Evolutionary conservation across 2,888 invertebrate genomes (phyloP).

Genomic region (Thecocarcelia acutangulata): DNA sequence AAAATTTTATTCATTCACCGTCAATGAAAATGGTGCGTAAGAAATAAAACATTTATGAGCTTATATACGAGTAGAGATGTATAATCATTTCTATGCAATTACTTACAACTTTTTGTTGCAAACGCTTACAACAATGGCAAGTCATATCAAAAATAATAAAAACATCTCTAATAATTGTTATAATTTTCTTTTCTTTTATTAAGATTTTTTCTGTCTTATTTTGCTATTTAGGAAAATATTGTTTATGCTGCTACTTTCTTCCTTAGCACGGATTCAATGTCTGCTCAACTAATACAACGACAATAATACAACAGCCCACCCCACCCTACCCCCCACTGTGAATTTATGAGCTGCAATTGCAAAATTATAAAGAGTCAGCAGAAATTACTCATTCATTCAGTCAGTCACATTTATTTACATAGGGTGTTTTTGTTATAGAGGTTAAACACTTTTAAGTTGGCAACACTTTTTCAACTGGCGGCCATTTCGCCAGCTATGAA

Average conservation of each 20-base stretch:
- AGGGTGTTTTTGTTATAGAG: too few species aligned
- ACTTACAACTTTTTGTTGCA: constrained; percentile 56
- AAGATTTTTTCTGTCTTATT: constrained; percentile 9
- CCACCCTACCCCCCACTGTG: constrained; percentile 75
- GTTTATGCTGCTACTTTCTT: constrained; percentile 43
- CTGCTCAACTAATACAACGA: not conserved
- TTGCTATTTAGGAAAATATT: constrained; percentile 35
- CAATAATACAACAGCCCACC: not conserved
- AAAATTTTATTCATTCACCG: constrained; percentile 46
- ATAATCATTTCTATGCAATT: constrained; percentile 66
- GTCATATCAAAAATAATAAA: constrained; percentile 54
- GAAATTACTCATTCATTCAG: constrained; percentile 69
- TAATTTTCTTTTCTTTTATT: constrained; percentile 68
- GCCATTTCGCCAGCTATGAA: too few species aligned
- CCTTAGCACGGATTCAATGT: constrained; percentile 3
- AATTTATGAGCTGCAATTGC: constrained; percentile 81
- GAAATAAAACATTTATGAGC: constrained; percentile 34
- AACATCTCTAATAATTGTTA: constrained; percentile 71
- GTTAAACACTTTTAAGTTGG: too few species aligned
- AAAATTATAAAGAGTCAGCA: constrained; percentile 78
- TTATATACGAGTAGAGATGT: constrained; percentile 20
- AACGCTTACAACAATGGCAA: constrained; percentile 63
- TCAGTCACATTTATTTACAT: constrained; percentile 34
- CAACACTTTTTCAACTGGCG: too few species aligned
- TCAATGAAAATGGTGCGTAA: constrained; percentile 59